phyloP scores from a whole-genome alignment of 2,797 vertebrate species.

The Echiichthys vipera region DNA sequence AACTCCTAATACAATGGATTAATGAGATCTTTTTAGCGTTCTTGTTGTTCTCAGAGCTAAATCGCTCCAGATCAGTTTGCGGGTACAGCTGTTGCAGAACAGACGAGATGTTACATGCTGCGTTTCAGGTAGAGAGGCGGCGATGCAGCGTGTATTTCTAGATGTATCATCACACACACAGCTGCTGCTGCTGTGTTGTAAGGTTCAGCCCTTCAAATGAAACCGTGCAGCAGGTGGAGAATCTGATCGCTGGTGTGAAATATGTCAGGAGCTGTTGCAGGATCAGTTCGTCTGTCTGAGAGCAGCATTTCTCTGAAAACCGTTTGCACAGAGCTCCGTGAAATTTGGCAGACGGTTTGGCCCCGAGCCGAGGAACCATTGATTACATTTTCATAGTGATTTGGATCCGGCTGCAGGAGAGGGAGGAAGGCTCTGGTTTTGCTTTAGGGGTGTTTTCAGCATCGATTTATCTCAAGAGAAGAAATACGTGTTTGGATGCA shows the following conservation, averaged over 20 bases:
- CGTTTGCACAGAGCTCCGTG: background rate
- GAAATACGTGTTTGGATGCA: background rate
- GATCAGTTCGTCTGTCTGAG: conserved; percentile 1
- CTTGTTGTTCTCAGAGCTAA: background rate
- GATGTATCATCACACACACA: background rate
- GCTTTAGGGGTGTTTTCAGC: background rate
- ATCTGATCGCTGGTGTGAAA: background rate
- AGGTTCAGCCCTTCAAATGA: background rate
- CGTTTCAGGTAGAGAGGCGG: background rate
- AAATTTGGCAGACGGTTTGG: background rate
- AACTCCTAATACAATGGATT: background rate
- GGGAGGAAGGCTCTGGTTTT: conserved; percentile 1
- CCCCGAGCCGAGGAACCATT: background rate
- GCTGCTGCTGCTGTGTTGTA: conserved; percentile 11
- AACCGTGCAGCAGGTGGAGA: conserved; percentile 16
- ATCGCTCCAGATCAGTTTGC: background rate
- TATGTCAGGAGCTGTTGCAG: background rate
- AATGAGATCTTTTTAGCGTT: background rate
- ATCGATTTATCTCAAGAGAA: background rate
- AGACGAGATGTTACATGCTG: background rate
- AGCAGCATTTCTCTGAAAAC: conserved; percentile 17
- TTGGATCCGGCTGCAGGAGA: conserved; percentile 5
- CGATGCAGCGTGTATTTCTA: background rate
- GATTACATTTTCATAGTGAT: conserved; percentile 33
- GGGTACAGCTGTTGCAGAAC: background rate